phyloP scores from a whole-genome alignment of 2,888 invertebrate species.

The Apodemia mormo region DNA sequence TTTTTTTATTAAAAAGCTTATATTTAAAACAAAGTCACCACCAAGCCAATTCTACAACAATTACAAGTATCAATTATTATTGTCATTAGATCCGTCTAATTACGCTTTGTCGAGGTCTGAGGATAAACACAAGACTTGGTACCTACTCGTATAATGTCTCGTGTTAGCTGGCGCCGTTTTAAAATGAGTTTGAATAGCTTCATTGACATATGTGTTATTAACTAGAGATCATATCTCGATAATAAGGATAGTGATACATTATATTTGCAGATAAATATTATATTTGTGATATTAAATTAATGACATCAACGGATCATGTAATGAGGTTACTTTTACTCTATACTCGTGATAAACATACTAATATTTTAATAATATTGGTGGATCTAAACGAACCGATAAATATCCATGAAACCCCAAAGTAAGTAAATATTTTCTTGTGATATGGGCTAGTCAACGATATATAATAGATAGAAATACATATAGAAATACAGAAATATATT shows the following conservation, averaged over 20 bases:
- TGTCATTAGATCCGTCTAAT: neutral
- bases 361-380: too few species aligned
- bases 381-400: too few species aligned
- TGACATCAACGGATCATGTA: too few species aligned
- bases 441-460: too few species aligned
- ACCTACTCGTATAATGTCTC: conserved; percentile 21
- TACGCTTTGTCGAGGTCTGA: conserved; percentile 20
- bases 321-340: too few species aligned
- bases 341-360: too few species aligned
- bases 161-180: conserved; percentile 35
- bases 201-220: conserved; percentile 37
- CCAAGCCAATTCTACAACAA: neutral
- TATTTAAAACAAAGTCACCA: neutral
- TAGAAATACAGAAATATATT: too few species aligned
- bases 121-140: conserved; percentile 29
- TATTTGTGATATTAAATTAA: too few species aligned
- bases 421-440: too few species aligned
- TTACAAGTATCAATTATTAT: neutral
- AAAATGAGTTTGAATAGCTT: conserved; percentile 36
- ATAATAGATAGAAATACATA: too few species aligned
- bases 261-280: neutral
- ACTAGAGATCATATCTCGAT: conserved; percentile 37
- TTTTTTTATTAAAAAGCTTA: too few species aligned
- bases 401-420: too few species aligned
- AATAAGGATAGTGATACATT: conserved; percentile 27